Evolutionary conservation across 2,113 vertebrate species (phyloP), one percentile per base, ranked within the genome.

Genomic region (Varanus salvator): DNA sequence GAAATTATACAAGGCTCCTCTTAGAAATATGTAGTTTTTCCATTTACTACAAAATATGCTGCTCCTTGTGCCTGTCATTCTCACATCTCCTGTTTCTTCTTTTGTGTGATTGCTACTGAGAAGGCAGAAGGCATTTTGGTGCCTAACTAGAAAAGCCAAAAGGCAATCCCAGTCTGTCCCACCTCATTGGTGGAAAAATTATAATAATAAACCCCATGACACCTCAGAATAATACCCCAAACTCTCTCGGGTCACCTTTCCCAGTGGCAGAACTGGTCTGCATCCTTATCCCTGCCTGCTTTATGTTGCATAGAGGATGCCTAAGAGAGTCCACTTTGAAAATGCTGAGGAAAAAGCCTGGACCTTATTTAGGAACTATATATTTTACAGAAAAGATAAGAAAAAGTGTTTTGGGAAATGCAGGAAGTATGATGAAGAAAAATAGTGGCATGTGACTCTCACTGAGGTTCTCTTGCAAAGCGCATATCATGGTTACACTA

Each of bases 61-160:
- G 38, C 48, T 19, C 8, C 38, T 29, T 52, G 4, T 5, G 38
- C 78, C 6, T 78, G 91, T 89, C 87, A 8, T 82, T 90, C 31
- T 34, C 64, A 72, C 75, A 68, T 87, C 87, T 52, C 74, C 60
- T 89, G 80, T 88, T 91, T 75, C 29, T 6, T 12, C 60, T 91
- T 90, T 75, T 60, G 71, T 89, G 85, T 52, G 77, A 90, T 87
- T 90, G 85, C 29, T 91, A 21, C 85, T 19, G 74, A 19, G 34
- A 75, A 6, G 38, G 74, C 31, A 75, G 14, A 75, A 21, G 34
- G 7, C 6, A 75, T 19, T 21, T 31, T 38, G n/a, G 31, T 75
- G 74, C 34, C n/a, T 23, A 4, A 23, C 19, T 25, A 77, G n/a
- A 77, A 77, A 77, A 23, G 6, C 8, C 38, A 21, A 23, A 48